These are phyloP conservation scores for Chlamydotis undulata DNA, from an alignment of 2,113 vertebrate genomes.

Conservation along the genomic window DNA sequence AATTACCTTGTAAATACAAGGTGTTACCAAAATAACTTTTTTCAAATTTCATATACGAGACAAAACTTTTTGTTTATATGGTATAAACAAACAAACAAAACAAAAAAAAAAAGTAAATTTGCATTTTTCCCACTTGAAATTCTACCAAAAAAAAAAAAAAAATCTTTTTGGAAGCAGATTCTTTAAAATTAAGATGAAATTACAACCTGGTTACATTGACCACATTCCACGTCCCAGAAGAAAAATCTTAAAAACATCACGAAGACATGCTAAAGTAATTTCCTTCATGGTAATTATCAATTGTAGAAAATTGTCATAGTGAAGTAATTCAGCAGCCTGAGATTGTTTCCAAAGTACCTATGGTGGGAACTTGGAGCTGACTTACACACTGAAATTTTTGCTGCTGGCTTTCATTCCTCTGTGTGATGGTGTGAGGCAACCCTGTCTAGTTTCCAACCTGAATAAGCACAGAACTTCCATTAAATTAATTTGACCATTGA, in stretches of 20 bases:
- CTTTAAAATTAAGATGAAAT: background rate
- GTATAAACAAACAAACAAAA: too few species aligned
- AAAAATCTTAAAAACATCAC: background rate
- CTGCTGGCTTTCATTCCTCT: background rate
- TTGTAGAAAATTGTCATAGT: background rate
- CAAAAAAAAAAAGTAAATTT: background rate
- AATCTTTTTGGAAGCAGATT: background rate
- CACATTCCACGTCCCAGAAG: background rate
- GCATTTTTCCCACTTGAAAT: background rate
- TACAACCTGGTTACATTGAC: background rate
- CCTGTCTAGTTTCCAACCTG: background rate
- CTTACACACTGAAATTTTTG: background rate
- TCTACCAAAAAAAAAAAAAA: background rate
- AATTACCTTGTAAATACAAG: background rate
- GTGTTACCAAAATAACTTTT: background rate
- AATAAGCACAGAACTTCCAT: background rate
- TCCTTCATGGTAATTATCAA: background rate
- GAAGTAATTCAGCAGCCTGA: background rate
- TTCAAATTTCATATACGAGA: background rate
- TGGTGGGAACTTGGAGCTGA: background rate
- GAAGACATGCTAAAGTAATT: background rate
- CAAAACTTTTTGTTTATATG: background rate
- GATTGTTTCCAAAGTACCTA: background rate
- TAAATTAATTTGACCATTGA: background rate
- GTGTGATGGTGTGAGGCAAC: background rate